Percentiles rank a stretch among this genome's conserved stretches.
phyloP scores from a whole-genome alignment of 2,113 vertebrate genomes.

The Genyomyrus donnyi region DNA sequence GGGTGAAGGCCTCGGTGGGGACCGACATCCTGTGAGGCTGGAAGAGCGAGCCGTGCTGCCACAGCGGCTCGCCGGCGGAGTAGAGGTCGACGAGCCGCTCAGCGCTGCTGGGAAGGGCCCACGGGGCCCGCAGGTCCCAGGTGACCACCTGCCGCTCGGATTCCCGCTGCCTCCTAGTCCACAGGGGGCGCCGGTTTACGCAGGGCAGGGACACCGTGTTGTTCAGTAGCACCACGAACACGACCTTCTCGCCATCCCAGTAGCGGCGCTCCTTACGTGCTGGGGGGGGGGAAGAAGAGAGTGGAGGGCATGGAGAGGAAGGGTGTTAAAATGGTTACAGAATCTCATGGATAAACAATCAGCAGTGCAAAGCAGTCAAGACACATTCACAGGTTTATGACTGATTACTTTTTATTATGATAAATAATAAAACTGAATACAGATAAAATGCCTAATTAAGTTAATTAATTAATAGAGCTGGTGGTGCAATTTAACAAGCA shows the following conservation, averaged over 20 bases:
- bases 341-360: neutral
- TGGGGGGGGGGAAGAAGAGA: constrained; percentile 30
- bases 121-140: constrained; percentile 88
- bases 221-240: constrained; percentile 68
- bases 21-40: constrained; percentile 73
- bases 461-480: neutral
- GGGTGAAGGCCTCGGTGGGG: constrained; percentile 65
- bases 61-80: constrained; percentile 73
- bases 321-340: neutral
- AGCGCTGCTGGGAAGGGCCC: constrained; percentile 77
- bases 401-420: neutral
- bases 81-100: constrained; percentile 89
- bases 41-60: constrained; percentile 73
- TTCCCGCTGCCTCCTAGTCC: constrained; percentile 77
- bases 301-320: neutral
- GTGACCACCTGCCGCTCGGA: constrained; percentile 91
- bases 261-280: constrained; percentile 58
- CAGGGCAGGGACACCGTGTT: constrained; percentile 72
- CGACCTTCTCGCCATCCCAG: constrained; percentile 81
- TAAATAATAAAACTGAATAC: neutral
- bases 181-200: constrained; percentile 74
- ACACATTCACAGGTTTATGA: neutral
- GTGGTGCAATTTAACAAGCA: neutral
- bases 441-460: neutral
- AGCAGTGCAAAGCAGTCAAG: neutral